Percentiles rank a stretch among this genome's conserved stretches.
Conservation (phyloP, 1,140 invertebrate genomes). For the Drosophila saltans region DNA sequence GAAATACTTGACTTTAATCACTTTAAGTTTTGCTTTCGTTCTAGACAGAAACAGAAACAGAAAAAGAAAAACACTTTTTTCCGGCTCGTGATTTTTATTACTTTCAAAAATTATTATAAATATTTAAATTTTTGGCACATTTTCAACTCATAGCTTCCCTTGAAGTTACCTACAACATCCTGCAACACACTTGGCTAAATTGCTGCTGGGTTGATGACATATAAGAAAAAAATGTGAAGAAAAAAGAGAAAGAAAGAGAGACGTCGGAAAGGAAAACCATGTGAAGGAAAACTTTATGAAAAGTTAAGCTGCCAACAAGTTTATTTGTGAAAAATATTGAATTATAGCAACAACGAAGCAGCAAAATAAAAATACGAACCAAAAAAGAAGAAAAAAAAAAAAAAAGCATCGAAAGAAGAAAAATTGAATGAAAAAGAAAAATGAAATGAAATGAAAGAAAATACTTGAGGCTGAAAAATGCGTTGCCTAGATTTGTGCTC, state of each 20-base stretch:
- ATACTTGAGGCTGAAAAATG: constrained; percentile 32
- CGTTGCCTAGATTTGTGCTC: constrained; percentile 69
- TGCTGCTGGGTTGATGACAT: constrained; percentile 8
- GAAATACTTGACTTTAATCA: too few species aligned
- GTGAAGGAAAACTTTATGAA: constrained; percentile 64
- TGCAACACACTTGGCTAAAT: constrained; percentile 3
- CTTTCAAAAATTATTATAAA: constrained; percentile 9
- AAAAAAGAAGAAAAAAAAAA: constrained; percentile 4
- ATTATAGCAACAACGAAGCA: constrained; percentile 72
- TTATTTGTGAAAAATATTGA: constrained; percentile 80
- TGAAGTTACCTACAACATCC: background rate
- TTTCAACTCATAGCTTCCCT: background rate
- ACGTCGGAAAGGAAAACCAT: constrained; percentile 5
- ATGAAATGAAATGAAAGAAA: constrained; percentile 12
- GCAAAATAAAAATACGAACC: background rate
- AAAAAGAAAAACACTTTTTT: background rate
- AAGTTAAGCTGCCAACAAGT: constrained; percentile 82
- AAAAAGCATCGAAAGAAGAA: constrained; percentile 42
- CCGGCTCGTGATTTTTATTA: background rate
- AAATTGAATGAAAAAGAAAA: constrained; percentile 35
- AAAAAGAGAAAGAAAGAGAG: background rate
- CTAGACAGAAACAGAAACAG: too few species aligned
- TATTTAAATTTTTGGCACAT: background rate
- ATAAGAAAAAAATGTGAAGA: background rate
- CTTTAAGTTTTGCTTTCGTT: too few species aligned